These are phyloP conservation scores for Ascaphus truei DNA, from an alignment of 2,113 vertebrate genomes.

Conservation along the genomic window DNA sequence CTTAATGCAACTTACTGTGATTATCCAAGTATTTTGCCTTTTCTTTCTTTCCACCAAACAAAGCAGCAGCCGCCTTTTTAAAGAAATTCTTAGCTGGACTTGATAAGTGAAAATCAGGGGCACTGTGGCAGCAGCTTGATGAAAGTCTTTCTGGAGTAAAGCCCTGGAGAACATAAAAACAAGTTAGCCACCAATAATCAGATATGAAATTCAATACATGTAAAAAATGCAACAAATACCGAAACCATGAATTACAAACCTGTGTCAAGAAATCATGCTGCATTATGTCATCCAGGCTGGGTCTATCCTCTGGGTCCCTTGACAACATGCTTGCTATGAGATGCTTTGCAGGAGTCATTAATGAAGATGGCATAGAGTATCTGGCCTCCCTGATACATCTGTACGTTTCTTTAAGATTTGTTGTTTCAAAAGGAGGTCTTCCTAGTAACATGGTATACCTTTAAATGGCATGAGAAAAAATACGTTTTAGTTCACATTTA, in stretches of 20 bases:
- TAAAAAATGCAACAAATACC: not conserved
- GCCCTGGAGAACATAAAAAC: too few relatives aligned
- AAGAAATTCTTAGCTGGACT: constrained; percentile 97
- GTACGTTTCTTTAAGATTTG: constrained; percentile 95
- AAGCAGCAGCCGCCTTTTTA: constrained; percentile 93
- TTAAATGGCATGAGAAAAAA: not conserved
- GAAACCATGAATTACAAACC: constrained; percentile 60
- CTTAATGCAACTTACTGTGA: constrained; percentile 94
- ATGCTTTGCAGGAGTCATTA: constrained; percentile 84
- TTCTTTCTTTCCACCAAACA: constrained; percentile 93
- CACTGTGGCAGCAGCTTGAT: constrained; percentile 86
- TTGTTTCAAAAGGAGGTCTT: constrained; percentile 94
- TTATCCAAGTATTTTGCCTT: constrained; percentile 93
- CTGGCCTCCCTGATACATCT: constrained; percentile 91
- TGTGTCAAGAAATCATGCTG: constrained; percentile 90
- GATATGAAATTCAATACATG: not conserved
- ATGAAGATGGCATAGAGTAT: constrained; percentile 84
- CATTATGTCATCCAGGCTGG: constrained; percentile 86
- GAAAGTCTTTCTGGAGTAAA: constrained; percentile 91
- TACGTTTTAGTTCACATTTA: too few relatives aligned
- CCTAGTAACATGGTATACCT: constrained; percentile 97
- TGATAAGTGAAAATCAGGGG: constrained; percentile 93
- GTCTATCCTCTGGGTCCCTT: constrained; percentile 86
- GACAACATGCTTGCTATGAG: constrained; percentile 87
- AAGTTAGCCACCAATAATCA: too few relatives aligned